Percentiles rank a stretch among this genome's conserved stretches.
Conservation (phyloP, 1,140 invertebrate species). For the Trinorchestia longiramus region DNA sequence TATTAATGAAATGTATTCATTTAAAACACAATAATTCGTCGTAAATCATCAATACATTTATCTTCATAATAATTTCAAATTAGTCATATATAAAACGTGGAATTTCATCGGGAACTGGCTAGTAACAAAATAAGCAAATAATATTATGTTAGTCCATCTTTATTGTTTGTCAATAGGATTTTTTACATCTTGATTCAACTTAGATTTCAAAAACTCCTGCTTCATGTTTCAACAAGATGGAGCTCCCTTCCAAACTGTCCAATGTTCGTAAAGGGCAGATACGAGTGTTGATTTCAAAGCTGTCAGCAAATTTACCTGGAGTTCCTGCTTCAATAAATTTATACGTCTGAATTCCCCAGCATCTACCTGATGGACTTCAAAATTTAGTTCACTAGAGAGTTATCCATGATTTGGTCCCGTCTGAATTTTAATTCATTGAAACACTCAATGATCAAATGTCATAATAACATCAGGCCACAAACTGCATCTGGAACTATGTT, state of each 20-base stretch:
- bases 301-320: not conserved
- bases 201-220: not conserved
- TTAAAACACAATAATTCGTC: no score
- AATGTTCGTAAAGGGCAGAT: no score
- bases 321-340: not conserved
- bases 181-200: not conserved
- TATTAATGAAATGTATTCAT: no score
- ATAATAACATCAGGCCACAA: not conserved
- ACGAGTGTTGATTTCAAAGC: no score
- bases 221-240: not conserved
- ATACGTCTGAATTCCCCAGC: not conserved
- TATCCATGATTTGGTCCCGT: not conserved
- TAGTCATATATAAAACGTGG: no score
- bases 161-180: not conserved
- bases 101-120: no score
- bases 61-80: no score
- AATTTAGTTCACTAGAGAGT: not conserved
- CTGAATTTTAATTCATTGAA: not conserved
- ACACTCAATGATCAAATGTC: not conserved
- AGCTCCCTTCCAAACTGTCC: not conserved
- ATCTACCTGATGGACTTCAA: not conserved
- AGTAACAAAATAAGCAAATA: not conserved
- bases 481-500: not conserved
- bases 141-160: not conserved
- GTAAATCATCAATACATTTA: no score